Base-by-base conservation (phyloP, 2,888 invertebrate genomes). In the Timandra comae region DNA sequence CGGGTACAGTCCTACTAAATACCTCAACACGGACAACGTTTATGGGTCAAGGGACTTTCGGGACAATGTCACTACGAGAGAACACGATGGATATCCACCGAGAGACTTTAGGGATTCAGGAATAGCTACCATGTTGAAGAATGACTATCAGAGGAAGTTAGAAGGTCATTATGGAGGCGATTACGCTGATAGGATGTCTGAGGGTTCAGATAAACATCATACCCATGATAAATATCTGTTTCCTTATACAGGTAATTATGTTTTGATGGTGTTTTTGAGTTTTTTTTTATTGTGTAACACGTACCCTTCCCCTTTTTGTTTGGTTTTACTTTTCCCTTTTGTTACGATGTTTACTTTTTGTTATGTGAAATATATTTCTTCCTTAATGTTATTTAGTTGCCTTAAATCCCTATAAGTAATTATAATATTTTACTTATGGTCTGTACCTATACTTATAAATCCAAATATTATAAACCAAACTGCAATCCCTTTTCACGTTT, bases 161-260 rank as follows among this genome's bases (percentile, higher is more conserved):
- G 86, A 86, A 31, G 62, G 78, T 12, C 79, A 81, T 25, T 84
- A 80, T 31, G 76, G 63, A 0, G 63, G 59, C 1, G 89, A 89
- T n/a, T 89, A 88, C 43, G 86, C 78, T 7, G 92, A 91, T 47
- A 81, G 91, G 19, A 87, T 90, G 79, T 91, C 91, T 0, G 91
- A 92, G 52, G 87, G 89, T 1, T 91, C 91, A 0, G 92, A 92
- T 28, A 91, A 91, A 51, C 91, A 92, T 56, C 90, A 89, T 47
- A 65, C 89, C 7, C 90, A 89, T 36, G 95, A 95, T 54, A 93
- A 93, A 86, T 95, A 95, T 72, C 84, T 92, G 41, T 95, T 94
- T 56, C 95, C 95, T 0, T 95, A 94, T 61, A 94, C 94, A 50
- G 91, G 92, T 86, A 67, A n/a, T n/a, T n/a, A n/a, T n/a, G n/a